These are phyloP conservation scores for Pangasius macronema DNA, from an alignment of 2,797 vertebrate genomes.

Conservation along the genomic window DNA sequence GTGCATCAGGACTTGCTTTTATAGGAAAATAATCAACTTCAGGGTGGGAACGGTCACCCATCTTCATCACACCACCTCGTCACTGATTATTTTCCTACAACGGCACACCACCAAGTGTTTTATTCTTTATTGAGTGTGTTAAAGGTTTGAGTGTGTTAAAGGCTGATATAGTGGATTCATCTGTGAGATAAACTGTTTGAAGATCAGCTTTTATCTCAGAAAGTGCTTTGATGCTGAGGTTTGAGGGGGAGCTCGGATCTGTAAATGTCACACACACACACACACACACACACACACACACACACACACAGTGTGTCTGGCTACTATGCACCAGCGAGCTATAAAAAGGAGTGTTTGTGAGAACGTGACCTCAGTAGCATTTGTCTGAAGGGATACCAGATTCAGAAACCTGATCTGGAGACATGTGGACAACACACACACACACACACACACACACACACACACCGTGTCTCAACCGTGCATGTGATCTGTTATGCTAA, in stretches of 20 bases:
- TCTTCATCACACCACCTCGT: background rate
- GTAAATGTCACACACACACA: conserved; percentile 43
- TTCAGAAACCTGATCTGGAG: conserved; percentile 20
- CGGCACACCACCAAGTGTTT: background rate
- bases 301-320: conserved; percentile 32
- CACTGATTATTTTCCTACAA: background rate
- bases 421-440: background rate
- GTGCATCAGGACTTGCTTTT: background rate
- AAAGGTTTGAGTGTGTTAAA: too few relatives aligned
- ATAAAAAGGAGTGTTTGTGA: conserved; percentile 70
- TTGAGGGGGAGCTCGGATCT: conserved; percentile 19
- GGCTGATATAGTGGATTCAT: background rate
- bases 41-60: background rate
- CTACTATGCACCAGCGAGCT: conserved; percentile 60
- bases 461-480: background rate
- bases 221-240: conserved; percentile 40
- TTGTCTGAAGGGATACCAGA: conserved; percentile 66
- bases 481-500: background rate
- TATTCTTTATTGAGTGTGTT: background rate
- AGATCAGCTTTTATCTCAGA: conserved; percentile 31
- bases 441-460: conserved; percentile 1
- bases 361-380: conserved; percentile 69
- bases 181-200: background rate
- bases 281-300: background rate
- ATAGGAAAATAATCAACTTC: background rate